Base-by-base conservation (phyloP, 2,888 invertebrate species). In the Leptura quadrifasciata region DNA sequence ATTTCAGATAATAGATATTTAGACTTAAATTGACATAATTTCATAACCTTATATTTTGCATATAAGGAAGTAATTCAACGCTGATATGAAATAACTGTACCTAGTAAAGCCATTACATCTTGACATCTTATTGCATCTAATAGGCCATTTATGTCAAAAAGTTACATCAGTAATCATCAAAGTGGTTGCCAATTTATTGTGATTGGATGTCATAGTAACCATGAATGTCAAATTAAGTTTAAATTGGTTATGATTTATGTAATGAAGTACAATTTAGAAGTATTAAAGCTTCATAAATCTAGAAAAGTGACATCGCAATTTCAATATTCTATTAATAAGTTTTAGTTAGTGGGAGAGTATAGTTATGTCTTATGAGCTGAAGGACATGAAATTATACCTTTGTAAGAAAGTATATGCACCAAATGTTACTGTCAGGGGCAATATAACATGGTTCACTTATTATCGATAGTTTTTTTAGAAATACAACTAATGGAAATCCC, bases 91-190 rank as follows among this genome's bases (percentile, higher is more conserved):
- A 24, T 5, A 24, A 24, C 4, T 31, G 8, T 31, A n/a, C n/a
- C n/a, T n/a, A 31, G 27, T 31, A 31, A 0, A 2, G 27, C 27
- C 27, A 5, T 31, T 31, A 31, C 8, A 31, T 31, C 27, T 0
- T 31, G 27, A 31, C 6, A 6, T 31, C 0, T 31, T 31, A 31
- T 8, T 31, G 27, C 8, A 8, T 8, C 8, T 31, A 31, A 31
- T 31, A 31, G 27, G 6, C 35, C 39, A 52, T 57, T 72, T 47
- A n/a, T 68, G 17, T 60, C 27, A 31, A 31, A 31, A 31, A 31
- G 27, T 31, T 31, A 39, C 12, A 39, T 2, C 10, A 27, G 35
- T 6, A n/a, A 58, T 75, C 69, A 39, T 39, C 39, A 39, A 39
- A 39, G 39, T 39, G 12, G 39, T 39, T 39, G 10, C 15, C 10